Conservation (phyloP, 2,113 vertebrate species). For the Rhodinocichla rosea region DNA sequence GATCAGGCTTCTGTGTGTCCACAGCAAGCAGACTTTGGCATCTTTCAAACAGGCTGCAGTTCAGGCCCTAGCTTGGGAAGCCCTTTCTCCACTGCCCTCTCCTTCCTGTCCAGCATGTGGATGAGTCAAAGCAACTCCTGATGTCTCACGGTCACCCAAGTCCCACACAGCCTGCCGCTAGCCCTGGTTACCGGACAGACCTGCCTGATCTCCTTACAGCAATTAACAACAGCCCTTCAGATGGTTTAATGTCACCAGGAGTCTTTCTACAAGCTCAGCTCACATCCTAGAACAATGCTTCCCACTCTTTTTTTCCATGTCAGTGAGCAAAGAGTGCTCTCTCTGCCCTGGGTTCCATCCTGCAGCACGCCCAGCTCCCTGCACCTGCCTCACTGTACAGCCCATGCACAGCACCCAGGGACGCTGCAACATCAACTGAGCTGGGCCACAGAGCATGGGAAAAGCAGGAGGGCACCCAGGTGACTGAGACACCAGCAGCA, state of each 20-base stretch:
- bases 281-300: background rate
- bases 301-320: background rate
- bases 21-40: background rate
- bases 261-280: background rate
- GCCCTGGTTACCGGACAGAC: background rate
- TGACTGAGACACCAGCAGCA: background rate
- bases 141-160: background rate
- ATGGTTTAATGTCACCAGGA: background rate
- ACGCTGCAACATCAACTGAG: background rate
- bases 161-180: background rate
- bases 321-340: background rate
- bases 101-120: background rate
- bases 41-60: background rate
- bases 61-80: background rate
- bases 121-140: background rate
- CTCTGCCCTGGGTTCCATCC: background rate
- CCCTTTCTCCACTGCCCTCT: background rate
- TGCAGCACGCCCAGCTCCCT: background rate
- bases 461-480: background rate
- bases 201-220: background rate
- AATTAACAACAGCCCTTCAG: background rate
- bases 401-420: rapidly evolving
- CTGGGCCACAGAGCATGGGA: background rate
- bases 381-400: background rate
- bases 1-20: background rate